Percentiles rank a stretch among this genome's conserved stretches.
Evolutionary conservation across 2,113 vertebrate species (phyloP).

Genomic region (Cochlearius cochlearius): DNA sequence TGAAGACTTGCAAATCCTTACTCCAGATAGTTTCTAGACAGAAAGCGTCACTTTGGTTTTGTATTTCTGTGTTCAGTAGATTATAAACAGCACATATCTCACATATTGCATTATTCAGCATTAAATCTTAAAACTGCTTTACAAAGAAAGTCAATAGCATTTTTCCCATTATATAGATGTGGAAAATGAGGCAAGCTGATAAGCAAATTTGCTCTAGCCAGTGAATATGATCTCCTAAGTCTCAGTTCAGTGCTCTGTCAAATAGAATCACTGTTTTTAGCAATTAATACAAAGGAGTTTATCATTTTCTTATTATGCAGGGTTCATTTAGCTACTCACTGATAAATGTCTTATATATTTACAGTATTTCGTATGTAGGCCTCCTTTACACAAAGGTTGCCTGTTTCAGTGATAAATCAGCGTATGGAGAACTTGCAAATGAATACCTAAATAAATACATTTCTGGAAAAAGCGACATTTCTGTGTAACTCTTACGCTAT

Average conservation of each 20-base stretch:
- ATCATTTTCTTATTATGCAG: constrained; percentile 41
- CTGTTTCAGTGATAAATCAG: background rate
- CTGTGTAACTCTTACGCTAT: background rate
- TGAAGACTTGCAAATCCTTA: background rate
- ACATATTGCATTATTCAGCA: background rate
- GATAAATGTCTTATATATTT: constrained; percentile 4
- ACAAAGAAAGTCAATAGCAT: background rate
- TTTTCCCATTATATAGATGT: background rate
- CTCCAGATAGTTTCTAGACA: background rate
- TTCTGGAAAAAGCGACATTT: background rate
- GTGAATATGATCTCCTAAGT: background rate
- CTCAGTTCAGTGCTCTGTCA: constrained; percentile 29
- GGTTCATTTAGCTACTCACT: constrained; percentile 37
- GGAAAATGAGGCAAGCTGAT: background rate
- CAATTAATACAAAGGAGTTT: constrained; percentile 50
- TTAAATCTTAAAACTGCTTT: background rate
- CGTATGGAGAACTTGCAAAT: background rate
- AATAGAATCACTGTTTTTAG: constrained; percentile 18
- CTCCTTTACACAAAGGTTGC: background rate
- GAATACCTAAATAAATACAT: background rate
- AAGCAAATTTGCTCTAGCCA: constrained; percentile 9
- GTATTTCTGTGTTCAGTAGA: background rate
- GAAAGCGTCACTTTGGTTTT: background rate
- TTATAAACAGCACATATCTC: background rate
- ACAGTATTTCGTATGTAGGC: background rate